These are phyloP conservation scores for Podabrus alpinus DNA, from an alignment of 2,888 invertebrate species.

Conservation along the genomic window DNA sequence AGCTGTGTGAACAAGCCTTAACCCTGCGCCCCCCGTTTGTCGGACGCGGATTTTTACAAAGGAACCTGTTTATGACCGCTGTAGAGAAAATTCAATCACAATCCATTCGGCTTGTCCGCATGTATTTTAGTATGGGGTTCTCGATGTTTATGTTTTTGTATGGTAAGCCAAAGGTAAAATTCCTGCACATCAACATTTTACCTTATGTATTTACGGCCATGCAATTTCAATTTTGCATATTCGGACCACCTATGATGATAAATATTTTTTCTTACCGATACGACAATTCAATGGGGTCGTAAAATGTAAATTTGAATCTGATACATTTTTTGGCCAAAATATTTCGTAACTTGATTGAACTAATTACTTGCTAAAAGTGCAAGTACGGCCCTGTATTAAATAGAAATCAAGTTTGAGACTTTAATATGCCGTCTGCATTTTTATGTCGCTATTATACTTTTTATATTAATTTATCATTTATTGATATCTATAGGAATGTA, in stretches of 20 bases:
- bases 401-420: no score
- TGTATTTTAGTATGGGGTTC: conserved; percentile 6
- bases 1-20: conserved; percentile 21
- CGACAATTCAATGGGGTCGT: not conserved
- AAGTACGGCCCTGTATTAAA: not conserved
- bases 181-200: conserved; percentile 9
- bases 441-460: no score
- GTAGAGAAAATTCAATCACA: conserved; percentile 19
- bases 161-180: conserved; percentile 1
- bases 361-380: not conserved
- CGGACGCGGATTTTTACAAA: conserved; percentile 20
- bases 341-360: no score
- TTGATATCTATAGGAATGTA: no score
- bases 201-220: not conserved
- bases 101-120: conserved; percentile 13
- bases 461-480: no score
- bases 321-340: no score
- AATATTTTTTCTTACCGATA: no score
- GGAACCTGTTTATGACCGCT: conserved; percentile 27
- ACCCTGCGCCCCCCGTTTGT: conserved; percentile 16
- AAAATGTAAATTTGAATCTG: no score
- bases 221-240: not conserved
- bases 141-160: conserved; percentile 11
- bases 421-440: no score
- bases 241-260: not conserved